These are phyloP conservation scores for Ephialtes manifestator DNA, from an alignment of 2,888 invertebrate species.

Conservation along the genomic window DNA sequence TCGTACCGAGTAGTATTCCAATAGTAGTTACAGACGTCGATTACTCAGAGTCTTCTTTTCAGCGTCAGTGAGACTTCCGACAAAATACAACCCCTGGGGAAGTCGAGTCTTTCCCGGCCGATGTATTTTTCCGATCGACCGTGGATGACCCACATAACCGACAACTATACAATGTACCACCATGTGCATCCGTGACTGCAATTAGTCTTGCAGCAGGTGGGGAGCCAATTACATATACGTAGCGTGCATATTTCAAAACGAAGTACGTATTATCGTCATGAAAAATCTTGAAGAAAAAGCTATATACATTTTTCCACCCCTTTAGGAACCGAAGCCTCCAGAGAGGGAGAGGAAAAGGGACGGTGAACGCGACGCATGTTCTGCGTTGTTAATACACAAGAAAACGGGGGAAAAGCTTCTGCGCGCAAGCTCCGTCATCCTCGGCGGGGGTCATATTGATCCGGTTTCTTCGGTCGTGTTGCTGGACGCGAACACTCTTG, in stretches of 20 bases:
- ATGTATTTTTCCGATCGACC: slow-evolving; percentile 57
- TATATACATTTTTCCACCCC: neutral
- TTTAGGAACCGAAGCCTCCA: neutral
- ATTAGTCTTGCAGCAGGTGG: slow-evolving; percentile 18
- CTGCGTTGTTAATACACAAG: slow-evolving; percentile 20
- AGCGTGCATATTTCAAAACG: slow-evolving; percentile 22
- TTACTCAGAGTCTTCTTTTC: slow-evolving; percentile 38
- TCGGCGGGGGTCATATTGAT: slow-evolving; percentile 80
- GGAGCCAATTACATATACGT: slow-evolving; percentile 17
- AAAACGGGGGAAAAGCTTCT: slow-evolving; percentile 58
- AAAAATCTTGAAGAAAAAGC: slow-evolving; percentile 18
- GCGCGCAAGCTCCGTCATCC: slow-evolving; percentile 79
- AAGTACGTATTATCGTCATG: slow-evolving; percentile 6
- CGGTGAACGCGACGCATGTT: slow-evolving; percentile 37
- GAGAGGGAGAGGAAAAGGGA: slow-evolving; percentile 24
- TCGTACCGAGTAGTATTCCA: neutral
- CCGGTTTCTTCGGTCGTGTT: slow-evolving; percentile 74
- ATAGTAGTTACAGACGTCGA: slow-evolving; percentile 14
- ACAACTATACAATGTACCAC: neutral
- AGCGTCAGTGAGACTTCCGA: neutral
- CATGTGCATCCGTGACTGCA: slow-evolving; percentile 36
- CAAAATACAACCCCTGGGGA: slow-evolving; percentile 5
- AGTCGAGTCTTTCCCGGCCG: slow-evolving; percentile 18
- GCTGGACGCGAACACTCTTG: slow-evolving; percentile 69
- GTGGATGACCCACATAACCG: slow-evolving; percentile 65